phyloP scores from a whole-genome alignment of 2,888 invertebrate genomes.

The Plusia festucae region DNA sequence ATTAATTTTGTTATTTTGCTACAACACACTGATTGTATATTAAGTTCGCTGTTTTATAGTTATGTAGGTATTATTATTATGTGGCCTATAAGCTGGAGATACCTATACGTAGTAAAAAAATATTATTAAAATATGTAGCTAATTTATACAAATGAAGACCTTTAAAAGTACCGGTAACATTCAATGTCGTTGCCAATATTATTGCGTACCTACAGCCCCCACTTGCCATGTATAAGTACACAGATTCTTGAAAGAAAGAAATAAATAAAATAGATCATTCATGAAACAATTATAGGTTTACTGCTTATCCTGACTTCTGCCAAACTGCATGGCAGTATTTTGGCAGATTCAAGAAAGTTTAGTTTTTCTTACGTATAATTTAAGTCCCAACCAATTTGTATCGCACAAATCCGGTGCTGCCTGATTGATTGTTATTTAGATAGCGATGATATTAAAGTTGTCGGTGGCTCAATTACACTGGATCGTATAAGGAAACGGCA shows the following conservation, averaged over 20 bases:
- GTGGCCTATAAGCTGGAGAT: too few species aligned
- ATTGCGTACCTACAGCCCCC: background rate
- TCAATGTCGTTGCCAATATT: background rate
- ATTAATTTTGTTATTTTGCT: constrained; percentile 28
- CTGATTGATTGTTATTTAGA: constrained; percentile 6
- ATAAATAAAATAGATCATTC: too few species aligned
- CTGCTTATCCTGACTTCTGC: too few species aligned
- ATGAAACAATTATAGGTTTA: too few species aligned
- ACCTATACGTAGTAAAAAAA: too few species aligned
- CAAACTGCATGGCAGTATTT: too few species aligned
- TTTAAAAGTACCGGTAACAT: too few species aligned
- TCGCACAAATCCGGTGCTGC: constrained; percentile 3
- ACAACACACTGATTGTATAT: background rate
- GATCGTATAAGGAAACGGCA: background rate
- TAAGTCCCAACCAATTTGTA: background rate
- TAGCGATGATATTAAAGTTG: constrained; percentile 8
- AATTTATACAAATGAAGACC: too few species aligned
- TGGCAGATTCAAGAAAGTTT: background rate
- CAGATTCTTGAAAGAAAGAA: too few species aligned
- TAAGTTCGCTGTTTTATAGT: background rate
- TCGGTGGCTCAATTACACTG: background rate
- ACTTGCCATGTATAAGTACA: too few species aligned
- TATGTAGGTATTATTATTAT: too few species aligned
- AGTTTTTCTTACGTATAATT: background rate
- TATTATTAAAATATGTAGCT: too few species aligned